These are phyloP conservation scores for Caenorhabditis auriculariae DNA, from an alignment of 2,888 invertebrate species.

Conservation along the genomic window DNA sequence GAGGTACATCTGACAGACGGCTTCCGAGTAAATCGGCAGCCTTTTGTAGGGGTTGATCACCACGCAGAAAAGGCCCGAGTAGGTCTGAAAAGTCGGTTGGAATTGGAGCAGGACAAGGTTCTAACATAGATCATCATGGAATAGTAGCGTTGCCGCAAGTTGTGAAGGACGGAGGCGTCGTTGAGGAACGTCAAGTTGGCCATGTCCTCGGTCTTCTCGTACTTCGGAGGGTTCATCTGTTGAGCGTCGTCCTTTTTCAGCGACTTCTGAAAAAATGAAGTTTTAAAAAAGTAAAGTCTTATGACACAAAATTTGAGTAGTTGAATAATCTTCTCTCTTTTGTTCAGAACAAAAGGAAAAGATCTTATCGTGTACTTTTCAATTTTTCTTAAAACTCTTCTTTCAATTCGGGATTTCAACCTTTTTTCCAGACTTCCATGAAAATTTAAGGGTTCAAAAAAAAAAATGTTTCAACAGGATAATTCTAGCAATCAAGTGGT, in stretches of 20 bases:
- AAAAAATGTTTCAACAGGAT: neutral
- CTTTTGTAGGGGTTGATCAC: constrained; percentile 63
- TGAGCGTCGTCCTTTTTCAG: constrained; percentile 63
- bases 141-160: constrained; percentile 92
- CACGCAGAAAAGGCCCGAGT: constrained; percentile 63
- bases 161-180: constrained; percentile 97
- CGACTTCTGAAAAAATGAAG: no score
- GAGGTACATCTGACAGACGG: constrained; percentile 52
- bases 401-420: no score
- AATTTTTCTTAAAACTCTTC: no score
- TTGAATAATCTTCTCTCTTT: no score
- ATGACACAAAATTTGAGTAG: no score
- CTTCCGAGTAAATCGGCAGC: constrained; percentile 62
- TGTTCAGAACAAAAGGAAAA: no score
- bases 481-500: no score
- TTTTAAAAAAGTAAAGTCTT: no score
- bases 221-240: constrained; percentile 98
- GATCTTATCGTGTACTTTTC: no score
- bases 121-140: constrained; percentile 62
- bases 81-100: constrained; percentile 45
- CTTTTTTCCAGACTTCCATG: no score
- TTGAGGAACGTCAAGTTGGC: constrained; percentile 73
- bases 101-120: neutral
- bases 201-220: constrained; percentile 78
- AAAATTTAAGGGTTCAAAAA: neutral